Base-by-base conservation (phyloP, 2,888 invertebrate species). In the Drosophila mimica region DNA sequence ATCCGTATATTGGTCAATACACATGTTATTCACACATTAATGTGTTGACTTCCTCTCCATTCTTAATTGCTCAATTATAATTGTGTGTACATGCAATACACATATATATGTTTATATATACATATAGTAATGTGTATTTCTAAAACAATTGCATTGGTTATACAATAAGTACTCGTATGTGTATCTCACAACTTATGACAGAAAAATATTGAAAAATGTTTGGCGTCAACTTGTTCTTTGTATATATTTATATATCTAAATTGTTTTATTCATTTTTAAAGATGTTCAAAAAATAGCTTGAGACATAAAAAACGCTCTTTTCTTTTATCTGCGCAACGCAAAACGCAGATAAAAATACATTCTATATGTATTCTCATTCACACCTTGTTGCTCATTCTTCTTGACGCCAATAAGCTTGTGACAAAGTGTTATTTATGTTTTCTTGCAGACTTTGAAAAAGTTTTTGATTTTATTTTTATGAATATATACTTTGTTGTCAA, bases 291-390 rank as follows among this genome's bases (percentile, higher is more conserved):
- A 59, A 59, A 58, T 51, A 67, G 72, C 70, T 71, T 49, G 57
- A 60, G 46, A 66, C 34, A 52, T 51, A 73, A 65, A 74, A 69
- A 84, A 79, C 83, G 74, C 82, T 82, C 76, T 74, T 80, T 77
- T 79, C 81, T 81, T 88, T 83, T 85, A 81, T 88, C 74, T 88
- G 62, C 74, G 81, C 79, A 67, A 81, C 70, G 66, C 76, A 70
- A 81, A 70, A 79, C 52, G 34, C 46, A 58, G 81, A 79, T 83
- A 85, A 63, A 84, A 84, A 84, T 84, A 84, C 68, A 70, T 71
- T 80, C 56, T 75, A 78, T 78, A 69, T 79, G 53, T 68, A 66
- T 65, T 51, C 8, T 56, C 56, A 70, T 70, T 52, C n/a, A 30
- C 59, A 52, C 25, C 53, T 65, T 78, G 61, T 71, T 62, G 56